Conservation (phyloP, 2,797 vertebrate species). For the Enteromius radiatus region DNA sequence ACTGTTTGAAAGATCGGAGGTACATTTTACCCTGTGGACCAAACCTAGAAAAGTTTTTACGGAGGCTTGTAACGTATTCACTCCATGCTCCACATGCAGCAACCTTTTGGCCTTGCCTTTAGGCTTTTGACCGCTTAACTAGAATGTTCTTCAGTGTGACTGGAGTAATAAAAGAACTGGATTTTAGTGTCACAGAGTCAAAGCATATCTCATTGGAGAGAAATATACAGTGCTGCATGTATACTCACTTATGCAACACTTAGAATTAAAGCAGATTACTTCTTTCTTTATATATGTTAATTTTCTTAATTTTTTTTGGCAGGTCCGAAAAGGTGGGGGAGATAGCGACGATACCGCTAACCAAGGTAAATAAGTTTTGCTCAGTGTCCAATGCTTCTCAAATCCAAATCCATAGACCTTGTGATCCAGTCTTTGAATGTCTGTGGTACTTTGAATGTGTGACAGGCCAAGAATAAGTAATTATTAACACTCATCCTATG, state of each 20-base stretch:
- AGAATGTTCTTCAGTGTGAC: constrained; percentile 37
- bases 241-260: neutral
- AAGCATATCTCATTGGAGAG: neutral
- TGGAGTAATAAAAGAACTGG: constrained; percentile 2
- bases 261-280: neutral
- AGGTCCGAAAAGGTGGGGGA: constrained; percentile 77
- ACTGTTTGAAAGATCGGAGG: constrained; percentile 49
- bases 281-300: neutral
- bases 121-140: constrained; percentile 50
- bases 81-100: constrained; percentile 40
- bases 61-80: constrained; percentile 28
- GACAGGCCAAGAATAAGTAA: constrained; percentile 7
- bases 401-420: neutral
- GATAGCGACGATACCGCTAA: constrained; percentile 76
- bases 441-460: neutral
- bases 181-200: neutral
- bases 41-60: constrained; percentile 54
- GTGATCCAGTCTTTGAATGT: neutral
- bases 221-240: neutral
- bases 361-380: constrained; percentile 66
- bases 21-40: constrained; percentile 50
- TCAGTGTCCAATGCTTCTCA: neutral
- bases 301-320: constrained; percentile 41
- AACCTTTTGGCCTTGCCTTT: constrained; percentile 45
- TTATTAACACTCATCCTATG: constrained; percentile 18